Conservation (phyloP, 2,888 invertebrate species). For the Apotomis turbidana region DNA sequence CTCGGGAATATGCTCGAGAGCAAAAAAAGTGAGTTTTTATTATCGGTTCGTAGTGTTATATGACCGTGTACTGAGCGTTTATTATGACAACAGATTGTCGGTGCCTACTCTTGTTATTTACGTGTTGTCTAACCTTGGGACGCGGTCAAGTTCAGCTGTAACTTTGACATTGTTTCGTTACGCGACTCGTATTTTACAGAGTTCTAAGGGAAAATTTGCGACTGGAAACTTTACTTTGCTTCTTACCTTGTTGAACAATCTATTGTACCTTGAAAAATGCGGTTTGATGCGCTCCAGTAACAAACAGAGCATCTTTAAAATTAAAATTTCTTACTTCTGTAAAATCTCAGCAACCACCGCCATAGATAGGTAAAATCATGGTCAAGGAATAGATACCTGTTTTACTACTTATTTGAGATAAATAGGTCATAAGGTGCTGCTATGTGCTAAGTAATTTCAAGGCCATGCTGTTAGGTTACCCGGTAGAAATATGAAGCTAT, state of each 20-base stretch:
- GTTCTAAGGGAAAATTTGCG: slow-evolving; percentile 20
- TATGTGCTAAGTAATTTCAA: too few species aligned
- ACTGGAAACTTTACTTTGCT: slow-evolving; percentile 24
- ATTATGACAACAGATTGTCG: slow-evolving; percentile 47
- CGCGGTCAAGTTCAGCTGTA: slow-evolving; percentile 63
- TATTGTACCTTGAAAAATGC: not conserved
- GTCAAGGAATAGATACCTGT: not conserved
- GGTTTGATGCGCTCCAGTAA: not conserved
- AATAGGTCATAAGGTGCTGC: too few species aligned
- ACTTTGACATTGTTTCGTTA: slow-evolving; percentile 63
- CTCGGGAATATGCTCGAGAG: slow-evolving; percentile 44
- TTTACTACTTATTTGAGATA: not conserved
- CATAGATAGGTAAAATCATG: not conserved
- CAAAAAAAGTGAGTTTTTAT: slow-evolving; percentile 50
- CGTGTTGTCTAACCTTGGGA: slow-evolving; percentile 65
- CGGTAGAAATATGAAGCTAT: too few species aligned
- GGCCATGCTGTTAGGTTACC: too few species aligned
- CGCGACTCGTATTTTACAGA: slow-evolving; percentile 46
- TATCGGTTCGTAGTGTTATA: slow-evolving; percentile 48
- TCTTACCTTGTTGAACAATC: slow-evolving; percentile 13
- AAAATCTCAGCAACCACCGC: not conserved
- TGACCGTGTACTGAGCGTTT: slow-evolving; percentile 49
- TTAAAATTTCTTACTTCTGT: not conserved
- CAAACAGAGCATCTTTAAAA: not conserved
- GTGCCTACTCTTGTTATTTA: slow-evolving; percentile 52